Evolutionary conservation across 2,113 vertebrate species (phyloP).

Genomic region (Boleophthalmus pectinirostris): DNA sequence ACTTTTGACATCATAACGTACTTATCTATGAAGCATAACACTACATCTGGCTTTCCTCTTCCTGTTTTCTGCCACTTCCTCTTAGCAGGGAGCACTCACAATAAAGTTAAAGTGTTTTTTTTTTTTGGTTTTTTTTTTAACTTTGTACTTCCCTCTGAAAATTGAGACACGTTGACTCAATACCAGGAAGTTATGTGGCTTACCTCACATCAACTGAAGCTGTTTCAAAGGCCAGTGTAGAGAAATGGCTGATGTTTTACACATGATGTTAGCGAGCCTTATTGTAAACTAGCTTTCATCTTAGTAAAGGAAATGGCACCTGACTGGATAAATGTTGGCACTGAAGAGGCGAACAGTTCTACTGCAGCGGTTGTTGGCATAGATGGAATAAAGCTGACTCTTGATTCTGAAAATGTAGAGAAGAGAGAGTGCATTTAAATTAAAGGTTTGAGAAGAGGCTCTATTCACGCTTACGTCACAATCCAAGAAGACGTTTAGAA

Average conservation of each 20-base stretch:
- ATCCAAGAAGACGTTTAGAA: too few species aligned
- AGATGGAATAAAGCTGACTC: too few species aligned
- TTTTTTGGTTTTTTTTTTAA: conserved; percentile 13
- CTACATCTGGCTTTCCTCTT: conserved; percentile 21
- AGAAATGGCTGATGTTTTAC: conserved; percentile 31
- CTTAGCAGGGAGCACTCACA: conserved; percentile 21
- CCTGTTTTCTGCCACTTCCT: conserved; percentile 49
- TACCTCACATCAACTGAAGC: conserved; percentile 33
- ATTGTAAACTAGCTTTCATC: conserved; percentile 24
- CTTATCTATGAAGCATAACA: not conserved
- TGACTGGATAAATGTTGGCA: not conserved
- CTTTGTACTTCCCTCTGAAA: conserved; percentile 45
- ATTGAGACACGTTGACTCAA: conserved; percentile 3
- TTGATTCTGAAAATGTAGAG: too few species aligned
- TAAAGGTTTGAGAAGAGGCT: too few species aligned
- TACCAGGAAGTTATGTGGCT: conserved; percentile 52
- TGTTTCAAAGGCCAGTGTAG: conserved; percentile 40
- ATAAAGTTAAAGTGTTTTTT: conserved; percentile 4
- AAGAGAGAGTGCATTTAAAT: too few species aligned
- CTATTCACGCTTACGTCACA: too few species aligned
- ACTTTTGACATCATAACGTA: not conserved
- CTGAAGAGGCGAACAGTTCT: not conserved
- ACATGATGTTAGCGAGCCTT: not conserved
- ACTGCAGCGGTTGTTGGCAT: too few species aligned
- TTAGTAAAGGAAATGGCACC: not conserved